These are phyloP conservation scores for Peromyscus polionotus DNA, from an alignment of 2,113 vertebrate genomes.

Conservation along the genomic window DNA sequence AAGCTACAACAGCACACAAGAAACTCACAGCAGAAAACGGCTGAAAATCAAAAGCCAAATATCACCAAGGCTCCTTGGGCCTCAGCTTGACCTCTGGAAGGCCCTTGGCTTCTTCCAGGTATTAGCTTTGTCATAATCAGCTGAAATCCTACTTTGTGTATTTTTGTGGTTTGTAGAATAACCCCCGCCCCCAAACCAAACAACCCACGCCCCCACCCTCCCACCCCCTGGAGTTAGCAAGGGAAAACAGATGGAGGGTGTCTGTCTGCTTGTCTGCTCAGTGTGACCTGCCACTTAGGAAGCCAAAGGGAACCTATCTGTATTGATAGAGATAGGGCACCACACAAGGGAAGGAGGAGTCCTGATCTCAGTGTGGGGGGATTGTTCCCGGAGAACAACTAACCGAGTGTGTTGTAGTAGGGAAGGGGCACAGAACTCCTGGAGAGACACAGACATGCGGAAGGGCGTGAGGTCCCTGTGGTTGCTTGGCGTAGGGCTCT, in stretches of 20 bases:
- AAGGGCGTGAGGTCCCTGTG: not conserved
- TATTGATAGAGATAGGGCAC: conserved; percentile 6
- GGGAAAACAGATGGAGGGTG: conserved; percentile 53
- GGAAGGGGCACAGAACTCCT: not conserved
- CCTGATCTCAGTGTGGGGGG: not conserved
- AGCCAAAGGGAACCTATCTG: not conserved
- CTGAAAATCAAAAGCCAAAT: too few relatives aligned
- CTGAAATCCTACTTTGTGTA: too few relatives aligned
- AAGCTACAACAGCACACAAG: too few relatives aligned
- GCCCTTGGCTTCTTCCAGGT: too few relatives aligned
- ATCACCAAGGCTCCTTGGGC: too few relatives aligned
- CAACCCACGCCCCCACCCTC: not conserved
- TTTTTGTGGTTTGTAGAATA: too few relatives aligned
- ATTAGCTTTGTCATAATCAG: too few relatives aligned
- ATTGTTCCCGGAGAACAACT: not conserved
- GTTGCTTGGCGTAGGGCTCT: not conserved
- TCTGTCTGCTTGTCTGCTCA: not conserved
- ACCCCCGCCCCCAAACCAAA: too few relatives aligned
- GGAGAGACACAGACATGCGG: not conserved
- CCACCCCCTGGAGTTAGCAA: not conserved
- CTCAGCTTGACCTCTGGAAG: too few relatives aligned
- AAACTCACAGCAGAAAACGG: too few relatives aligned
- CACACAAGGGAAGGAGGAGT: not conserved
- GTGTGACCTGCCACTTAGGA: not conserved
- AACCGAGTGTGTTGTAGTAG: not conserved